phyloP scores from a whole-genome alignment of 2,888 invertebrate species.

The Brenthis ino region DNA sequence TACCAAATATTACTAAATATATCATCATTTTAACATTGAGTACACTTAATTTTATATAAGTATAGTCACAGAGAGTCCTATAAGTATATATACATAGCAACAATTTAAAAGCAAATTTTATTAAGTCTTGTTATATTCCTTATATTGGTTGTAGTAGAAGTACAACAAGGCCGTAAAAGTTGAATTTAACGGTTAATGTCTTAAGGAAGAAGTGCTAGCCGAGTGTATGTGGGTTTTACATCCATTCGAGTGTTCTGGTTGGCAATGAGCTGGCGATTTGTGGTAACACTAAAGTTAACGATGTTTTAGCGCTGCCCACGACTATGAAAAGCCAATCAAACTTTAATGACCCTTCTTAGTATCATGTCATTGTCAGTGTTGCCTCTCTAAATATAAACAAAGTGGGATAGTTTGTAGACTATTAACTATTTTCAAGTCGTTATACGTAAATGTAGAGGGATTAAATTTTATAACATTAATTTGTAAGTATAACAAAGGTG shows the following conservation, averaged over 20 bases:
- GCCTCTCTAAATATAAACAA: conserved; percentile 12
- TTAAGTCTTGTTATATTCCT: background rate
- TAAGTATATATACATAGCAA: background rate
- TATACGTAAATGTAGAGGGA: background rate
- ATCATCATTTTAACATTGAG: too few species aligned
- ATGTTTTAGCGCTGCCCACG: conserved; percentile 54
- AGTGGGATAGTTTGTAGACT: background rate
- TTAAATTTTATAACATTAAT: too few species aligned
- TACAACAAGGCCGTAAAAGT: conserved; percentile 20
- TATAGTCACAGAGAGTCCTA: background rate
- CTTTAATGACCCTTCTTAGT: conserved; percentile 59
- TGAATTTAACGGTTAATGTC: conserved; percentile 22
- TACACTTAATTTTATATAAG: too few species aligned
- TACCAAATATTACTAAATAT: too few species aligned
- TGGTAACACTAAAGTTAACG: conserved; percentile 67
- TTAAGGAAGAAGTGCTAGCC: conserved; percentile 34
- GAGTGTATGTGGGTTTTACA: conserved; percentile 53
- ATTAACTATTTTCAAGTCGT: background rate
- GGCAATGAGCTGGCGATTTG: conserved; percentile 64
- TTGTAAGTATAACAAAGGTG: too few species aligned
- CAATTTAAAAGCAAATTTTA: background rate
- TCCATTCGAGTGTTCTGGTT: conserved; percentile 49
- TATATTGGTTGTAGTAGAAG: conserved; percentile 1
- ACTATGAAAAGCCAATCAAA: conserved; percentile 75
- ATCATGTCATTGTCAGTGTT: conserved; percentile 12